Evolutionary conservation across 2,113 vertebrate species (phyloP).

Genomic region (Puma concolor): DNA sequence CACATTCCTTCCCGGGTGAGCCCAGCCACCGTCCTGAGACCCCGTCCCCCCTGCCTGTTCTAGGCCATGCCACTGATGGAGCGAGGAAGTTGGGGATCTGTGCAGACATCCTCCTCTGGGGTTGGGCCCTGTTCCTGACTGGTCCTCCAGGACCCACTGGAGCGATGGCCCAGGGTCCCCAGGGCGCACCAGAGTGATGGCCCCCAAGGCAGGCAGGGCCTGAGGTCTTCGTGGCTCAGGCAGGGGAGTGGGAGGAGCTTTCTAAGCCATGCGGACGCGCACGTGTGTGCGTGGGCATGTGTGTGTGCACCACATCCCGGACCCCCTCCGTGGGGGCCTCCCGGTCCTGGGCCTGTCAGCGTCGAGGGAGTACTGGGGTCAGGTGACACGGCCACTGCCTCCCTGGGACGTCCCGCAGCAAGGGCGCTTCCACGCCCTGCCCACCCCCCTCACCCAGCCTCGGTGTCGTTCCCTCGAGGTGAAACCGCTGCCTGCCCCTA

Average conservation of each 20-base stretch:
- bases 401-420: not conserved
- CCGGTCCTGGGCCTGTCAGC: not conserved
- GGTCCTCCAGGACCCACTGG: not conserved
- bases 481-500: not conserved
- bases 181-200: too few relatives aligned
- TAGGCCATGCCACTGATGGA: not conserved
- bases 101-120: fast-evolving
- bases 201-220: not conserved
- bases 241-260: too few relatives aligned
- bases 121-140: not conserved
- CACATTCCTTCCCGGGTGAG: not conserved
- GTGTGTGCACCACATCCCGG: fast-evolving
- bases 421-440: not conserved
- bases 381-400: not conserved
- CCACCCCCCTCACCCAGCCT: not conserved
- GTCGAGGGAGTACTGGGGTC: not conserved
- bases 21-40: not conserved
- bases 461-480: fast-evolving
- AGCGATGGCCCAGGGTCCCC: not conserved
- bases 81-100: too few relatives aligned
- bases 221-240: too few relatives aligned
- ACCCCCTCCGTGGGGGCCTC: not conserved
- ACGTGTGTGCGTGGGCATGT: fast-evolving
- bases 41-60: too few relatives aligned
- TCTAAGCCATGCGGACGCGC: fast-evolving